Conservation (phyloP, 2,888 invertebrate species). For the Bombylius major region DNA sequence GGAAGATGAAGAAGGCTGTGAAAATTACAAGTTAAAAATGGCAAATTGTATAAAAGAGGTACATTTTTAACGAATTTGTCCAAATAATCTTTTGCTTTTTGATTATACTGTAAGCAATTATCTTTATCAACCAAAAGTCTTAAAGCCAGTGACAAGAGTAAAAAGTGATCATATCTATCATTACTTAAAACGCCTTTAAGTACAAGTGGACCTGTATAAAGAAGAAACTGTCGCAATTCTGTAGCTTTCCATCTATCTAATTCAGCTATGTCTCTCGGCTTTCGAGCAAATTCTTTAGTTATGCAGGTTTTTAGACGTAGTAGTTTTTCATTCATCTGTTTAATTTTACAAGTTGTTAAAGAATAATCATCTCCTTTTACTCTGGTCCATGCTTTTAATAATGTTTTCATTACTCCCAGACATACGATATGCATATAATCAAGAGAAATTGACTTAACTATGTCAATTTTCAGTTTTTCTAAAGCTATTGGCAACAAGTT, state of each 20-base stretch:
- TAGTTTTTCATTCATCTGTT: too few relatives aligned
- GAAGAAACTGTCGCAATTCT: slow-evolving; percentile 9
- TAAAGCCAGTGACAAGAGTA: too few relatives aligned
- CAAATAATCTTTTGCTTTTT: too few relatives aligned
- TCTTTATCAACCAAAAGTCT: too few relatives aligned
- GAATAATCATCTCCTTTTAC: neutral
- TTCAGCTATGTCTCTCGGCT: slow-evolving; percentile 10
- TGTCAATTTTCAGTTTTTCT: neutral
- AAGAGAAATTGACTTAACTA: neutral
- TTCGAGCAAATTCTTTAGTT: slow-evolving; percentile 9
- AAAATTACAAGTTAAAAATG: too few relatives aligned
- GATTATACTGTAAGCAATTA: too few relatives aligned
- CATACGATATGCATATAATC: slow-evolving; percentile 8
- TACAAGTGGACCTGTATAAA: slow-evolving; percentile 10
- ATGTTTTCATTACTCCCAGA: slow-evolving; percentile 8
- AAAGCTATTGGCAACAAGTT: neutral
- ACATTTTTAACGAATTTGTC: too few relatives aligned
- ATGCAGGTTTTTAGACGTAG: neutral
- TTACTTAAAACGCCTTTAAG: neutral
- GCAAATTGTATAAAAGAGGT: too few relatives aligned
- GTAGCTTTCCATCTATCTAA: slow-evolving; percentile 9
- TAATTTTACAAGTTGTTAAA: neutral
- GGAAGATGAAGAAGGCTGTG: too few relatives aligned
- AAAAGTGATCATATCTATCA: too few relatives aligned
- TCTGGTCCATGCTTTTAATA: neutral